These are phyloP conservation scores for Vireo altiloquus DNA, from an alignment of 2,113 vertebrate species.

Conservation along the genomic window DNA sequence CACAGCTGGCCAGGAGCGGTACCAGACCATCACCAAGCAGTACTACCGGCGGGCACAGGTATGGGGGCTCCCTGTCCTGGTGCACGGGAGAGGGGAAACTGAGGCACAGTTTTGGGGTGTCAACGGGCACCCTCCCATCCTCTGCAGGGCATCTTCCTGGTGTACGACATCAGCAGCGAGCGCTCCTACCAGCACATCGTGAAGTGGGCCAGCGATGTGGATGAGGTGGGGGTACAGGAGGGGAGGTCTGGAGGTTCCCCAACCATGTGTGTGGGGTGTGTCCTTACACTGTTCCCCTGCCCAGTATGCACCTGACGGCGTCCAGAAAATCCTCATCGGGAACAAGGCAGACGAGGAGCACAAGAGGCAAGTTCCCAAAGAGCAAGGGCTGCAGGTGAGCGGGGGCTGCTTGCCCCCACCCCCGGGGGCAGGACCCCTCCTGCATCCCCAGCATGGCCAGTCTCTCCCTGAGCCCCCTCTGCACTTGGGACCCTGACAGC, in stretches of 20 bases:
- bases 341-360: conserved; percentile 94
- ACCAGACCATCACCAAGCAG: conserved; percentile 99
- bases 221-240: conserved; percentile 81
- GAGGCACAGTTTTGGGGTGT: background rate
- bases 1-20: conserved; percentile 96
- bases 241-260: background rate
- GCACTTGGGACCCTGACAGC: background rate
- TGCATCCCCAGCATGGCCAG: background rate
- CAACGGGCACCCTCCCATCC: fast-evolving
- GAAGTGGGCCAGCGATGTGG: conserved; percentile 98
- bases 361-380: conserved; percentile 92
- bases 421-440: background rate
- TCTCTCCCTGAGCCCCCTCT: background rate
- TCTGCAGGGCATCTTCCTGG: conserved; percentile 92
- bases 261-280: fast-evolving
- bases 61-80: background rate
- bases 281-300: background rate
- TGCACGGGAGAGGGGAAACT: background rate
- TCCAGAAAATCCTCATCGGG: conserved; percentile 94
- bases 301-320: conserved; percentile 91
- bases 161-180: conserved; percentile 96
- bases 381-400: conserved; percentile 91
- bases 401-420: background rate
- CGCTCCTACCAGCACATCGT: conserved; percentile 98
- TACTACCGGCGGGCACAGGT: conserved; percentile 98